Conservation (phyloP, 1,140 invertebrate genomes). For the Gryon sp. region DNA sequence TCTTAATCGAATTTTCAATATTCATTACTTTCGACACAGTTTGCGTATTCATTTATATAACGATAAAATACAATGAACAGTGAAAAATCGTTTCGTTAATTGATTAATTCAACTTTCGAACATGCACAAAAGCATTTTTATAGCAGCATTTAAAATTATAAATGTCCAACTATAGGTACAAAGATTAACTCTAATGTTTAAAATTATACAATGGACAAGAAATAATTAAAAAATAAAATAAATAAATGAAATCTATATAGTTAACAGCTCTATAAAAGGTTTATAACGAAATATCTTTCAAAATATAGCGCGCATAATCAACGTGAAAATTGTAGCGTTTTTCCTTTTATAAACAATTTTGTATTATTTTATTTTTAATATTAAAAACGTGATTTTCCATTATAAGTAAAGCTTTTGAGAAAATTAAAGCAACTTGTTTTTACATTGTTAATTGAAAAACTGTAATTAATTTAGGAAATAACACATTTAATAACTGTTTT, state of each 20-base stretch:
- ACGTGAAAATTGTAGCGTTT: too few relatives aligned
- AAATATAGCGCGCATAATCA: not conserved
- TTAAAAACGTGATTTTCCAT: too few relatives aligned
- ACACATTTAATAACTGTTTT: too few relatives aligned
- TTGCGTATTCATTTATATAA: conserved; percentile 25
- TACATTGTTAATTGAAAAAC: too few relatives aligned
- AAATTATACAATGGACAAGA: not conserved
- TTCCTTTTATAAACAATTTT: too few relatives aligned
- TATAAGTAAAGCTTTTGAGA: too few relatives aligned
- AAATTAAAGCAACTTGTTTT: too few relatives aligned
- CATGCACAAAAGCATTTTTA: conserved; percentile 40
- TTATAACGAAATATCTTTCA: not conserved
- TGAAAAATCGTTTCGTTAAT: conserved; percentile 28
- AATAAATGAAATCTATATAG: not conserved
- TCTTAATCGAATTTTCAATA: too few relatives aligned
- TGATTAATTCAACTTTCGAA: conserved; percentile 2
- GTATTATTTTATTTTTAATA: too few relatives aligned
- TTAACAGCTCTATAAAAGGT: not conserved
- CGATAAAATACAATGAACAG: conserved; percentile 34
- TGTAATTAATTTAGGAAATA: too few relatives aligned
- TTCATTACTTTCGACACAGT: conserved; percentile 1
- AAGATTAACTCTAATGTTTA: not conserved
- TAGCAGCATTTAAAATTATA: conserved; percentile 24
- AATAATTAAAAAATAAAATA: not conserved
- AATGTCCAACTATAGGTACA: conserved; percentile 4